Evolutionary conservation across 2,113 vertebrate genomes (phyloP), one percentile per base, ranked within the genome.

Genomic region (Colius striatus): DNA sequence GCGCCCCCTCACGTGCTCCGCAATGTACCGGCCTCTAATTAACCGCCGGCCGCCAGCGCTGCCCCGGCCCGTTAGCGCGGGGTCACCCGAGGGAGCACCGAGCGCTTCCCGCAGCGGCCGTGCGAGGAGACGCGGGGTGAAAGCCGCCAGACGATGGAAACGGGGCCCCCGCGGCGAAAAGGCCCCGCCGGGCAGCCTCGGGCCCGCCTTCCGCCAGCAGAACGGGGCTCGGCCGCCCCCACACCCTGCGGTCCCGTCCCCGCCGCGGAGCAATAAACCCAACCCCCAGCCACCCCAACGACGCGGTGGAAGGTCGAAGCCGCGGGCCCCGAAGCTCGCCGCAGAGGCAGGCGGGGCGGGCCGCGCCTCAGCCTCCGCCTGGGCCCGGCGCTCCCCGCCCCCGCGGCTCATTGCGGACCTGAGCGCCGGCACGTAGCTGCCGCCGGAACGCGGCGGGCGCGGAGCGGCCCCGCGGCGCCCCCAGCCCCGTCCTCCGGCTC

Each of bases 401-500:
- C 66, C 68, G 63, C 80, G 71, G 82, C 87, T 91, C 94, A 94
- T 95, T 96, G 95, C 83, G 90, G 93, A 97, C 96, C 92, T 96
- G 96, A 80, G 82, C 48, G 51, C 14, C 54, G 65, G 61, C 96
- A 96, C 96, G 96, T 96, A 94, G 84, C 47, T 68, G 34, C 76
- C 27, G 41, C n/a, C 65, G 63, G 43, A 41, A 47, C 78, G 92
- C 88, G 58, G 90, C 88, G 81, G 84, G 89, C 21, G 32, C 38
- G 26, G 45, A 17, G 34, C 75, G 74, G 65, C 53, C 45, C 36
- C 13, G 55, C 48, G 58, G 55, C 55, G 55, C 29, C 55, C 55
- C 18, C 55, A 30, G 38, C 38, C 38, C 38, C 38, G 38, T 41
- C 9, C 38, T 9, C 38, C 38, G 12, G 38, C 38, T 41, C 38